phyloP scores from a whole-genome alignment of 2,888 invertebrate species.

The Polyploca ridens region DNA sequence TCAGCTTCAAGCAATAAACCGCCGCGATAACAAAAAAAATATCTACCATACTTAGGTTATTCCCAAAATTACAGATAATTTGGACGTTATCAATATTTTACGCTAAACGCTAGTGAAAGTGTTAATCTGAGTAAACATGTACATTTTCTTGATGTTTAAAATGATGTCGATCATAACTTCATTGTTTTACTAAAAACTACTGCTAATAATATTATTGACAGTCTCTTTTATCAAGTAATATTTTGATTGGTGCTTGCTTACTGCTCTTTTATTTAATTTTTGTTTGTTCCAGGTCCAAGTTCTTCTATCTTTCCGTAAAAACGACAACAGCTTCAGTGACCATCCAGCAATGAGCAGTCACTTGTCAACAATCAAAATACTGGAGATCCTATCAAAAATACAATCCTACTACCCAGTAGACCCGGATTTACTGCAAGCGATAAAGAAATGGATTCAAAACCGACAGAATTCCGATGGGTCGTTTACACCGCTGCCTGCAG shows the following conservation, averaged over 20 bases:
- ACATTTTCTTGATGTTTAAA: too few species aligned
- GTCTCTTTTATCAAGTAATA: neutral
- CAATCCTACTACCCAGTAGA: constrained; percentile 86
- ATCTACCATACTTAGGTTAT: neutral
- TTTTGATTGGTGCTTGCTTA: too few species aligned
- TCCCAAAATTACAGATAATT: too few species aligned
- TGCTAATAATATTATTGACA: too few species aligned
- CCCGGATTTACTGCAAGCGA: constrained; percentile 83
- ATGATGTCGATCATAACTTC: too few species aligned
- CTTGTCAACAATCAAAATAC: constrained; percentile 83
- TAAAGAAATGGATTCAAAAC: constrained; percentile 86
- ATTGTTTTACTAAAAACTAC: too few species aligned
- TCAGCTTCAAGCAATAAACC: too few species aligned
- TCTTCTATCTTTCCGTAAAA: constrained; percentile 85
- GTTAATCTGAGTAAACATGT: too few species aligned
- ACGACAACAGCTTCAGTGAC: constrained; percentile 88
- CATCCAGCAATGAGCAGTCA: constrained; percentile 87
- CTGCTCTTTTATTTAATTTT: too few species aligned
- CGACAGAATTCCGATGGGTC: constrained; percentile 86
- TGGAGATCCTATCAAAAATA: constrained; percentile 85
- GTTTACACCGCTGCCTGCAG: constrained; percentile 84
- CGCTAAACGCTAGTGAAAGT: too few species aligned
- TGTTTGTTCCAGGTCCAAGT: constrained; percentile 81
- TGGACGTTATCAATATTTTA: too few species aligned
- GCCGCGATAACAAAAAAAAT: neutral